phyloP scores from a whole-genome alignment of 23 tunicate species.

The Oikopleura albicans region DNA sequence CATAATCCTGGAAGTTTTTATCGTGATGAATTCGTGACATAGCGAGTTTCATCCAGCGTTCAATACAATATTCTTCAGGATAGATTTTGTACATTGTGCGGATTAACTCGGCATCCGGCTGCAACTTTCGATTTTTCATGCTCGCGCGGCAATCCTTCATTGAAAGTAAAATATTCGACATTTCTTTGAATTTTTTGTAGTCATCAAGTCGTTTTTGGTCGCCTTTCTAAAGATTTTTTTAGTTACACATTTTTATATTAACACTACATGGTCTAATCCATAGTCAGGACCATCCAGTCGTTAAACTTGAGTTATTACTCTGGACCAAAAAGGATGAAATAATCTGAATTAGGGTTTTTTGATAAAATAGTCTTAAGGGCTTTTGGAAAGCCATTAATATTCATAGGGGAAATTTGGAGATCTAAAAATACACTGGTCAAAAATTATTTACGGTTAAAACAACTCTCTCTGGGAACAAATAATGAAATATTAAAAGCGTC shows the following conservation, averaged over 20 bases:
- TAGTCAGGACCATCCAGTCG: no score
- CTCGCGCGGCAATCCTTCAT: neutral
- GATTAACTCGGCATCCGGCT: neutral
- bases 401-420: no score
- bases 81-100: slow-evolving; percentile 10
- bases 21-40: neutral
- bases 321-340: no score
- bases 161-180: neutral
- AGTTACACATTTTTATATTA: neutral
- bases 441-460: no score
- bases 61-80: neutral
- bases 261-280: no score
- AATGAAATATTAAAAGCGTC: no score
- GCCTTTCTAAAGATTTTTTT: neutral
- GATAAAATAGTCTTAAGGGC: no score
- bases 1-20: neutral
- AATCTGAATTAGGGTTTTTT: no score
- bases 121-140: neutral
- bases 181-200: slow-evolving; percentile 9
- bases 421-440: no score
- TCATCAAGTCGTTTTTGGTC: neutral
- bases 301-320: no score
- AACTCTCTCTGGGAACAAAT: no score
- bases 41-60: neutral
- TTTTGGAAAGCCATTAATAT: no score